Conservation (phyloP, 2,797 vertebrate species). For the Sphaeramia orbicularis region DNA sequence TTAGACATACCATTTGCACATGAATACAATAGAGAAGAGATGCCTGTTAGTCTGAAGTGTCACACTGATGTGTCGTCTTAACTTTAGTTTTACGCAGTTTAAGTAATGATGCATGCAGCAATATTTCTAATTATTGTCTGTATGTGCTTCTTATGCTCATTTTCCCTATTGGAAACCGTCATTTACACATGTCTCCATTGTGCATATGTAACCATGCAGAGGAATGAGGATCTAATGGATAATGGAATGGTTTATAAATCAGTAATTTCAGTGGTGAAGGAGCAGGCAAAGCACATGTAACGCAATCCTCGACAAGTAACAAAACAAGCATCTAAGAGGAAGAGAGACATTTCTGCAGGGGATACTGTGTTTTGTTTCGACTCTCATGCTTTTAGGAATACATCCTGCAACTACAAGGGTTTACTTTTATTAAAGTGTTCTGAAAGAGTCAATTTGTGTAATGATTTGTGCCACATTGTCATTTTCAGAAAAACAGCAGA, state of each 20-base stretch:
- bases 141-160: background rate
- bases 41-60: background rate
- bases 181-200: conserved; percentile 24
- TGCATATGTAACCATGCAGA: conserved; percentile 20
- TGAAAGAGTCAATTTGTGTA: conserved; percentile 2
- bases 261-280: conserved; percentile 32
- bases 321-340: conserved; percentile 28
- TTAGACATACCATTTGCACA: background rate
- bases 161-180: conserved; percentile 3
- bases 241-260: conserved; percentile 57
- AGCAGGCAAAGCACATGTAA: conserved; percentile 20
- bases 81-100: background rate
- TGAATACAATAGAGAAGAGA: background rate
- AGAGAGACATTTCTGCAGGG: conserved; percentile 34
- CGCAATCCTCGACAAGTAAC: conserved; percentile 20
- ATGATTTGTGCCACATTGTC: background rate
- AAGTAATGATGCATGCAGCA: background rate
- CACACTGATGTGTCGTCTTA: background rate
- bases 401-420: conserved; percentile 8
- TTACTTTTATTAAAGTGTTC: conserved; percentile 31
- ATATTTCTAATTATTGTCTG: conserved; percentile 6
- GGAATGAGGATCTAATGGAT: conserved; percentile 43
- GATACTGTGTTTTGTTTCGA: conserved; percentile 42
- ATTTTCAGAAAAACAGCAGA: conserved; percentile 16
- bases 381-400: conserved; percentile 39